Base-by-base conservation (phyloP, 2,113 vertebrate species). In the Mormyrus lacerda region DNA sequence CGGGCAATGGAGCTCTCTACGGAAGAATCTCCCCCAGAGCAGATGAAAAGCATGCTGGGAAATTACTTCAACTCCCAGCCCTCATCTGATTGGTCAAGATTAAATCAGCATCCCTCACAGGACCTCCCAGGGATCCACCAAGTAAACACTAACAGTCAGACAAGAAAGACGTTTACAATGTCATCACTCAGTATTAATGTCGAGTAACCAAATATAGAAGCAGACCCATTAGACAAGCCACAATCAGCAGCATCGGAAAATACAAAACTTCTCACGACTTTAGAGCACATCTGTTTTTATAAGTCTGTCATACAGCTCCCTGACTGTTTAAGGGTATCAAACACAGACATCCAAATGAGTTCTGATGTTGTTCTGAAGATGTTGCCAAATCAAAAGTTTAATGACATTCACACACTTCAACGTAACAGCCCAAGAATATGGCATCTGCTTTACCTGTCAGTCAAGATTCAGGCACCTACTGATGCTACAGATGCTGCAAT, bases 231-330 rank as follows among this genome's bases (percentile, higher is more conserved):
- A 84, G 39, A 84, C 19, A 47, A 45, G 19, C 5, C 19, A 45
- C 82, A 84, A 84, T 84, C 82, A 84, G 39, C 42, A 24, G 50
- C 85, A 15, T 55, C 35, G 1, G 24, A 17, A 35, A 87, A 44
- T 44, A n/a, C 15, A 87, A 8, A 39, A 61, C 61, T 44, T 58
- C 51, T 44, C 35, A 3, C n/a, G 86, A 15, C 53, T 51, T 86
- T 31, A 51, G 9, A 48, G n/a, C 13, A 27, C 44, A 89, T 85
- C 91, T 88, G 91, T 89, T 91, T 89, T 89, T 47, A 91, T 93
- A 92, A 94, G 89, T 91, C 90, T 87, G 91, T 92, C 92, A 93
- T 92, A 91, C 89, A 93, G 91, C 92, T 92, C 92, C 90, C 87
- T 94, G 90, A 87, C 90, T 85, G 44, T 10, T 31, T 51, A 17